phyloP scores from a whole-genome alignment of 2,888 invertebrate genomes.

The Yponomeuta plumbellus region DNA sequence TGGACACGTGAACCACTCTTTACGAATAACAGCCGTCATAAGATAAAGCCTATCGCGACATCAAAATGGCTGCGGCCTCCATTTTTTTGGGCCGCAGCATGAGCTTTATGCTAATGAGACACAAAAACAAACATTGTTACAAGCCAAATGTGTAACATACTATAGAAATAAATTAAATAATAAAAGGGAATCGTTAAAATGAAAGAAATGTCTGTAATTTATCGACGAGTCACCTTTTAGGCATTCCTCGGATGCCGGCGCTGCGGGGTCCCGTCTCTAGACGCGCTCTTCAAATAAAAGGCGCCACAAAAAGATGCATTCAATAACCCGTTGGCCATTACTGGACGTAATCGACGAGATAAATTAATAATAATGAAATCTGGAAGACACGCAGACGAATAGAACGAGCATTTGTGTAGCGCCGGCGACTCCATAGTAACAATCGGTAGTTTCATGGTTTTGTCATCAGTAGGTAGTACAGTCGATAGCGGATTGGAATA shows the following conservation, averaged over 20 bases:
- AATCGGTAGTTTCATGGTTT: background rate
- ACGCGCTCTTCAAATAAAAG: slow-evolving; percentile 71
- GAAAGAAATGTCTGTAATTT: slow-evolving; percentile 75
- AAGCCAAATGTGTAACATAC: slow-evolving; percentile 75
- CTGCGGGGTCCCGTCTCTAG: slow-evolving; percentile 70
- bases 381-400: slow-evolving; percentile 28
- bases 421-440: slow-evolving; percentile 18
- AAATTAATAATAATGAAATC: slow-evolving; percentile 71
- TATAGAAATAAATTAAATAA: slow-evolving; percentile 76
- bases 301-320: slow-evolving; percentile 75
- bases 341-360: slow-evolving; percentile 71
- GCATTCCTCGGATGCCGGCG: slow-evolving; percentile 72
- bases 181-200: slow-evolving; percentile 75
- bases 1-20: slow-evolving; percentile 51
- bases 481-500: no score
- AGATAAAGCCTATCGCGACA: slow-evolving; percentile 61
- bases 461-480: background rate
- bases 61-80: slow-evolving; percentile 54
- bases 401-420: slow-evolving; percentile 24
- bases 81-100: slow-evolving; percentile 55
- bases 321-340: slow-evolving; percentile 73
- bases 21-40: slow-evolving; percentile 53
- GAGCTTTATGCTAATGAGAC: slow-evolving; percentile 71
- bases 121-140: slow-evolving; percentile 75
- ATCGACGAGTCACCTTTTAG: slow-evolving; percentile 75